Conservation (phyloP, 2,888 invertebrate genomes). For the Phengaris alcon region DNA sequence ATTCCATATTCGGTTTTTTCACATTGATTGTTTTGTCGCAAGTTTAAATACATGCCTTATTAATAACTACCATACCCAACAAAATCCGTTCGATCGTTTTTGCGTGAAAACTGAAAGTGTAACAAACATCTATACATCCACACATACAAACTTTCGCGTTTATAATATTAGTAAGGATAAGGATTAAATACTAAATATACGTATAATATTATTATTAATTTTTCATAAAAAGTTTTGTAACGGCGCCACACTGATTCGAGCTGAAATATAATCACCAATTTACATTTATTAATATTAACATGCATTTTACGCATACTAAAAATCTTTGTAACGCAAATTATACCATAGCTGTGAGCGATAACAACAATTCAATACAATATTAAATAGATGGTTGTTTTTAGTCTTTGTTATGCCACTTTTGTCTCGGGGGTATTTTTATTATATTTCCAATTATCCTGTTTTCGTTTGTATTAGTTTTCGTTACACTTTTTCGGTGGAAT, state of each 20-base stretch:
- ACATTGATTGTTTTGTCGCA: too few relatives aligned
- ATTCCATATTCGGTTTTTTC: too few relatives aligned
- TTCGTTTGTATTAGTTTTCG: neutral
- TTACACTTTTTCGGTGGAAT: neutral
- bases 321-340: constrained; percentile 13
- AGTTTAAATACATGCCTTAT: too few relatives aligned
- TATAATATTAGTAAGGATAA: too few relatives aligned
- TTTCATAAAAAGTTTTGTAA: neutral
- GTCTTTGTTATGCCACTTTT: neutral
- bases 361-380: neutral
- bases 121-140: too few relatives aligned
- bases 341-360: neutral
- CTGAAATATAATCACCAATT: neutral
- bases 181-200: too few relatives aligned
- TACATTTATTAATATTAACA: constrained; percentile 9
- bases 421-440: neutral
- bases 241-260: neutral
- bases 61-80: too few relatives aligned
- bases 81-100: too few relatives aligned
- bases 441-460: neutral
- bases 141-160: too few relatives aligned
- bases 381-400: neutral
- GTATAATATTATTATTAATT: too few relatives aligned
- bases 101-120: too few relatives aligned
- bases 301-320: constrained; percentile 5